Percentiles rank a stretch among this genome's conserved stretches.
These are phyloP conservation scores for Bactericera cockerelli DNA, from an alignment of 1,140 invertebrate species.

Conservation along the genomic window DNA sequence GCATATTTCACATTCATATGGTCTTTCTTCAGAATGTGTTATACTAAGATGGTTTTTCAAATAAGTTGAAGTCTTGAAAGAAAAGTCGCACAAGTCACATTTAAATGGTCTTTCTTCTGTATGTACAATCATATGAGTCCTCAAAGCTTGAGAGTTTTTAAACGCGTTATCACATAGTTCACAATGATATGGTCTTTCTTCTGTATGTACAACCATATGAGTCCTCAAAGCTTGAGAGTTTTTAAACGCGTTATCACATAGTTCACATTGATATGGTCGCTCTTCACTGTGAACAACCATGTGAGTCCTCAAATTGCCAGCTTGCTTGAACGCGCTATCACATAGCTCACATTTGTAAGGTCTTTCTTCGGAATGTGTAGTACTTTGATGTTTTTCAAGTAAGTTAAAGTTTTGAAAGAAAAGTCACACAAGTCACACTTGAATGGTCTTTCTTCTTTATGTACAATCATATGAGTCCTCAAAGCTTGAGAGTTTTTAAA, in stretches of 20 bases:
- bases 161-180: neutral
- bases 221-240: neutral
- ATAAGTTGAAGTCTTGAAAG: neutral
- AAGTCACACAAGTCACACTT: slow-evolving; percentile 6
- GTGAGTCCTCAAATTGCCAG: slow-evolving; percentile 10
- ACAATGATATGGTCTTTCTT: neutral
- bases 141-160: neutral
- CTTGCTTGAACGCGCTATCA: neutral
- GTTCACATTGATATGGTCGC: slow-evolving; percentile 10
- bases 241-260: slow-evolving; percentile 14
- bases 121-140: slow-evolving; percentile 9
- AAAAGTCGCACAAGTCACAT: slow-evolving; percentile 10
- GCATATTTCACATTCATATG: slow-evolving; percentile 46
- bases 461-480: slow-evolving; percentile 10
- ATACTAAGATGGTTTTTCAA: neutral
- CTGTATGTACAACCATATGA: slow-evolving; percentile 11
- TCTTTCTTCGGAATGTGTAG: slow-evolving; percentile 4
- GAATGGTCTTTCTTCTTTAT: slow-evolving; percentile 12
- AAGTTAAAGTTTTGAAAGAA: neutral
- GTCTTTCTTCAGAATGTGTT: slow-evolving; percentile 24
- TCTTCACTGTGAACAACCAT: slow-evolving; percentile 11
- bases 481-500: neutral
- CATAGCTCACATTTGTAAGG: slow-evolving; percentile 8
- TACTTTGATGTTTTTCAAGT: slow-evolving; percentile 5
- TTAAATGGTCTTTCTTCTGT: slow-evolving; percentile 13